Conservation (phyloP, 2,888 invertebrate species). For the Cephus pygmeus region DNA sequence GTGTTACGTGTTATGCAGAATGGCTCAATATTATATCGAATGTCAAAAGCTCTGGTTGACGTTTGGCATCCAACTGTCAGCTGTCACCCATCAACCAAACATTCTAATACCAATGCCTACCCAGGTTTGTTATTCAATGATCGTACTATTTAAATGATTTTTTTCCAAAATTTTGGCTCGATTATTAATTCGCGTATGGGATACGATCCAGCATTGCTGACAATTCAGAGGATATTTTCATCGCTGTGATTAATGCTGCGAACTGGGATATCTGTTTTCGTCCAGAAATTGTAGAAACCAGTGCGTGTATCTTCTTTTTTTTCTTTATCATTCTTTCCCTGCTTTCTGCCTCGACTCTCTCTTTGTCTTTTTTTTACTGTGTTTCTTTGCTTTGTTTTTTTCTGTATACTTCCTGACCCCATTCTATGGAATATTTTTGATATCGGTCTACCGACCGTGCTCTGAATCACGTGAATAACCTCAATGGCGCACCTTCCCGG, state of each 20-base stretch:
- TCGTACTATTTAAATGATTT: too few species aligned
- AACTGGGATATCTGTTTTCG: background rate
- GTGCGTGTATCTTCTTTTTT: background rate
- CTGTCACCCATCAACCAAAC: too few species aligned
- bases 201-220: background rate
- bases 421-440: background rate
- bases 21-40: slow-evolving; percentile 36
- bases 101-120: too few species aligned
- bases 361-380: background rate
- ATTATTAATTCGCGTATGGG: too few species aligned
- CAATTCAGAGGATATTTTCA: background rate
- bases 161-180: too few species aligned
- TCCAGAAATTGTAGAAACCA: background rate
- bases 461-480: background rate
- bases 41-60: too few species aligned
- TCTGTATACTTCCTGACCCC: background rate
- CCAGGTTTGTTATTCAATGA: too few species aligned
- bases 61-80: too few species aligned
- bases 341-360: background rate
- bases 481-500: background rate
- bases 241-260: background rate
- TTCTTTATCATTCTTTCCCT: background rate
- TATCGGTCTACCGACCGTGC: background rate
- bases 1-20: slow-evolving; percentile 40
- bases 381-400: background rate